Conservation (phyloP, 2,797 vertebrate species). For the Micropoecilia bifurca region DNA sequence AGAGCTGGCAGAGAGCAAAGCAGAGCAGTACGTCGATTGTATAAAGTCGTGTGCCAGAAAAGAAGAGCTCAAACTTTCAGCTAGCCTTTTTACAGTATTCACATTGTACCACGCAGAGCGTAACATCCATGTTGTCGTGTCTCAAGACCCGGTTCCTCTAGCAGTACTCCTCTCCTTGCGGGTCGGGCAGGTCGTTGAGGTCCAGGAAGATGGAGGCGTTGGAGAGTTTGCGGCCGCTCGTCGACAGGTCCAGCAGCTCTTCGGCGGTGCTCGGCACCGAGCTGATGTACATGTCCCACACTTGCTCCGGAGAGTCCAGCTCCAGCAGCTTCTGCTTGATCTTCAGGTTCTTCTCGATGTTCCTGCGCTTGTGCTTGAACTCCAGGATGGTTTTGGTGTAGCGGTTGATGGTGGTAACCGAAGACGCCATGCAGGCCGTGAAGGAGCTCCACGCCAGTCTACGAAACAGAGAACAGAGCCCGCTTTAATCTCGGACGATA, state of each 20-base stretch:
- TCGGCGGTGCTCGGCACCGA: conserved; percentile 84
- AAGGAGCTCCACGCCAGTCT: conserved; percentile 94
- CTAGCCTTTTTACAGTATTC: conserved; percentile 15
- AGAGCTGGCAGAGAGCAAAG: not conserved
- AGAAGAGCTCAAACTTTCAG: not conserved
- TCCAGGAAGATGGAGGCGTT: conserved; percentile 84
- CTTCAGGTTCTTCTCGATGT: conserved; percentile 89
- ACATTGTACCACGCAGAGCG: conserved; percentile 5
- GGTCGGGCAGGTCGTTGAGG: conserved; percentile 73
- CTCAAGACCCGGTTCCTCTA: conserved; percentile 52
- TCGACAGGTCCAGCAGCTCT: conserved; percentile 82
- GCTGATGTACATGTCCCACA: conserved; percentile 91
- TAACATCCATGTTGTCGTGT: not conserved
- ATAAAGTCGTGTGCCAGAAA: not conserved
- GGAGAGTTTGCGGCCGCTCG: conserved; percentile 81
- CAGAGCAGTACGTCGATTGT: not conserved
- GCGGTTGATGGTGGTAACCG: conserved; percentile 89
- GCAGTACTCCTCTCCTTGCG: conserved; percentile 79
- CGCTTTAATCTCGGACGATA: not conserved
- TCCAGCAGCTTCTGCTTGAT: conserved; percentile 87
- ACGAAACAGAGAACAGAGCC: conserved; percentile 7
- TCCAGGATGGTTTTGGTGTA: conserved; percentile 90
- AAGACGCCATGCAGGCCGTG: conserved; percentile 92
- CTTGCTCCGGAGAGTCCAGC: conserved; percentile 83
- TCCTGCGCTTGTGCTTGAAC: conserved; percentile 91